Evolutionary conservation across 2,113 vertebrate species (phyloP).

Genomic region (Vulpes lagopus): DNA sequence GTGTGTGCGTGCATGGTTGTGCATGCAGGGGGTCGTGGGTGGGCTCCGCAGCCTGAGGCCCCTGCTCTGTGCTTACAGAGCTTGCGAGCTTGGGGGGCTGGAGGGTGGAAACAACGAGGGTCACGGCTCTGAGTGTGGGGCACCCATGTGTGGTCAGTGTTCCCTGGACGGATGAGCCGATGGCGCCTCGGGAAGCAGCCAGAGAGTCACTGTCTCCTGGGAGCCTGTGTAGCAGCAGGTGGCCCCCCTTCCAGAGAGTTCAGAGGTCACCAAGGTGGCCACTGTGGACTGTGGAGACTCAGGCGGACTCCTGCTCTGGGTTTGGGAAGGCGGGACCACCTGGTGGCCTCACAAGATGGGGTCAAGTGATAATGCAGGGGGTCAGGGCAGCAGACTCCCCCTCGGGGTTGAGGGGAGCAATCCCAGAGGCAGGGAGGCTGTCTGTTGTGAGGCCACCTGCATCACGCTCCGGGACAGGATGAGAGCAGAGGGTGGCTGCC

Average conservation of each 20-base stretch:
- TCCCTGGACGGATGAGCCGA: background rate
- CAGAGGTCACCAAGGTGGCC: background rate
- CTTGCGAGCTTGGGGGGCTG: rapidly evolving
- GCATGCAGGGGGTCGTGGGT: rapidly evolving
- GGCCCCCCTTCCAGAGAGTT: background rate
- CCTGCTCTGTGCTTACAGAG: background rate
- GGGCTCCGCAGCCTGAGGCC: background rate
- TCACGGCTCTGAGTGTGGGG: rapidly evolving
- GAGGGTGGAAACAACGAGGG: rapidly evolving
- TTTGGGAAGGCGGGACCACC: background rate
- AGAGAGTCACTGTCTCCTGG: background rate
- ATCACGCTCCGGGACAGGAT: background rate
- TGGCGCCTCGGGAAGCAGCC: background rate
- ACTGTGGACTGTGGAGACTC: background rate
- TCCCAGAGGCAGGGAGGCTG: background rate
- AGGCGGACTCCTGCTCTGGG: background rate
- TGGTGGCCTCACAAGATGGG: background rate
- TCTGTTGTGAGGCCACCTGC: rapidly evolving
- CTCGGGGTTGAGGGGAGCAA: background rate
- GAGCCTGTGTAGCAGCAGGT: background rate
- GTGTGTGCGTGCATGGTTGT: rapidly evolving
- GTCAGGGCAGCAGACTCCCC: background rate
- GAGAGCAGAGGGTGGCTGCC: too few species aligned
- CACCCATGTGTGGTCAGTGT: rapidly evolving
- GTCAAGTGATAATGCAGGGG: rapidly evolving